Evolutionary conservation across 2,113 vertebrate species (phyloP).

Genomic region (Puffinus mauretanicus): DNA sequence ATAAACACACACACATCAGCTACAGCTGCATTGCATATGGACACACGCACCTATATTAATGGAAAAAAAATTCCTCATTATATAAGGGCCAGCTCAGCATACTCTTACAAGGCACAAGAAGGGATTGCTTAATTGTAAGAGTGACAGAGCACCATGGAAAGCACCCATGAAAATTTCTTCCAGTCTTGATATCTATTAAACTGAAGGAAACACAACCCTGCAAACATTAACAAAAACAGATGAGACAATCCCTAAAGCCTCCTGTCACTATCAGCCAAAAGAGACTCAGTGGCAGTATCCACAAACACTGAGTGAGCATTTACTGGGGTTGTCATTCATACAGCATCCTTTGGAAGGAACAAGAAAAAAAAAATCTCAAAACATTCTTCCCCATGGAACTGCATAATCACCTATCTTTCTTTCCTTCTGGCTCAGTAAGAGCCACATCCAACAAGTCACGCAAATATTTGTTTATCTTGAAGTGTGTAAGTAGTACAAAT

Average conservation of each 20-base stretch:
- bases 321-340: background rate
- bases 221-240: background rate
- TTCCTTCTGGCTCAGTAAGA: background rate
- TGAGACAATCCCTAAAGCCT: background rate
- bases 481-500: background rate
- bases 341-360: background rate
- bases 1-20: background rate
- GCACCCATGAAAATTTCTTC: background rate
- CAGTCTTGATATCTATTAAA: background rate
- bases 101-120: background rate
- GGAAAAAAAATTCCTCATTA: background rate
- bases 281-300: background rate
- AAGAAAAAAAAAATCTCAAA: background rate
- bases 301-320: background rate
- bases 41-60: background rate
- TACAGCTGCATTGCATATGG: background rate
- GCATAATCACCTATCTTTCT: background rate
- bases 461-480: conserved; percentile 20
- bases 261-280: background rate
- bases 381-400: background rate
- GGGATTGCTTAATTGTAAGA: background rate
- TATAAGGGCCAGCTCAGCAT: background rate
- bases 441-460: background rate
- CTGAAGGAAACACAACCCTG: background rate
- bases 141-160: background rate